Evolutionary conservation across 1,140 invertebrate species (phyloP).

Genomic region (Lasioglossum baleicum): DNA sequence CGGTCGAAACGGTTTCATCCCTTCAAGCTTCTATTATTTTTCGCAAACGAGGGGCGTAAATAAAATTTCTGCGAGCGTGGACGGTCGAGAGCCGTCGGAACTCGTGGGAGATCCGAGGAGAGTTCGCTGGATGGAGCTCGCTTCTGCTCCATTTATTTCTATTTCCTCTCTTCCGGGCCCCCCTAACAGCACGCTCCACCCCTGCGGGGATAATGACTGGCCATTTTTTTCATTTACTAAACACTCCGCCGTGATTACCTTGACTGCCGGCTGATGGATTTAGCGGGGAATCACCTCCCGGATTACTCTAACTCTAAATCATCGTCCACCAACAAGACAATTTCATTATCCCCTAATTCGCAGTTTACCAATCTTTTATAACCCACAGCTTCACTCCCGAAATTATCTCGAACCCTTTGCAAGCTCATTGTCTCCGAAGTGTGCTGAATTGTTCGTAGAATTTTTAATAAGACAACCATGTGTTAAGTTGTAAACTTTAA

Average conservation of each 20-base stretch:
- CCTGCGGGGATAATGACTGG: slow-evolving; percentile 29
- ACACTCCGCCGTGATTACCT: neutral
- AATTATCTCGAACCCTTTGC: too few relatives aligned
- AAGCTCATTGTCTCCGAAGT: too few relatives aligned
- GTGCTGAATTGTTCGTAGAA: too few relatives aligned
- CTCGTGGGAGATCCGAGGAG: neutral
- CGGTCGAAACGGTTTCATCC: too few relatives aligned
- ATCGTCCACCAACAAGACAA: too few relatives aligned
- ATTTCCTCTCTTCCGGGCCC: slow-evolving; percentile 36
- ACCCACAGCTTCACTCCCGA: too few relatives aligned
- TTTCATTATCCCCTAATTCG: too few relatives aligned
- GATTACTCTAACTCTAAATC: neutral
- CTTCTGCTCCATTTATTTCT: slow-evolving; percentile 56
- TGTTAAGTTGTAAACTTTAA: too few relatives aligned
- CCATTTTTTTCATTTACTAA: slow-evolving; percentile 25
- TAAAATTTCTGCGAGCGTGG: neutral
- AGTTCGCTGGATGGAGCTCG: slow-evolving; percentile 19
- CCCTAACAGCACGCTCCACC: slow-evolving; percentile 1
- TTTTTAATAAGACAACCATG: too few relatives aligned
- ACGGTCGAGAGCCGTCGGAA: neutral
- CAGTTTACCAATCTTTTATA: too few relatives aligned
- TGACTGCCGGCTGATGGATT: neutral
- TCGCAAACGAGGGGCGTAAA: neutral
- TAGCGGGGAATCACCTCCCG: neutral
- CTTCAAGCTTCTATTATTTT: too few relatives aligned